phyloP scores from a whole-genome alignment of 2,888 invertebrate genomes.

The Galeopsomyia nigrocyanea region DNA sequence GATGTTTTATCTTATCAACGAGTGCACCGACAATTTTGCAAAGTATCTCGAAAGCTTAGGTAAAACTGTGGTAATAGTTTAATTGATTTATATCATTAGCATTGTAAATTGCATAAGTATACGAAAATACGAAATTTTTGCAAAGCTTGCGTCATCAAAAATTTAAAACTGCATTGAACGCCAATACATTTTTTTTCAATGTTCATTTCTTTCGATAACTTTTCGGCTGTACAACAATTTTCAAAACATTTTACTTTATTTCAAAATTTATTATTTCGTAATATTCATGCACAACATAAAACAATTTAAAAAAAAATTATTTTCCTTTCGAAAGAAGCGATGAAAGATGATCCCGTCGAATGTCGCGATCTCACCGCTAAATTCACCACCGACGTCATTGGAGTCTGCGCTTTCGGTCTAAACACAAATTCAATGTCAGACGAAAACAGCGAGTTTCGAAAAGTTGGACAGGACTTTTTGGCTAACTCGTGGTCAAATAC shows the following conservation, averaged over 20 bases:
- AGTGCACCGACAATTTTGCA: conserved; percentile 66
- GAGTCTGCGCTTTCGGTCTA: conserved; percentile 68
- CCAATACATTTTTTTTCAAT: no score
- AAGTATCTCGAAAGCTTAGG: conserved; percentile 62
- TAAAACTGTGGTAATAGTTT: neutral
- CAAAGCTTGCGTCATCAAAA: no score
- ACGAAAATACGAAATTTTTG: no score
- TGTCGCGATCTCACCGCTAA: conserved; percentile 62
- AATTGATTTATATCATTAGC: no score
- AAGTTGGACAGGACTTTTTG: conserved; percentile 57
- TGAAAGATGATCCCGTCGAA: conserved; percentile 53
- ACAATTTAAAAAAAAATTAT: no score
- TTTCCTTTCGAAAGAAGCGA: conserved; percentile 35
- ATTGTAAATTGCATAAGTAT: no score
- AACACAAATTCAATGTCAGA: conserved; percentile 64
- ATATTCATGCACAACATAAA: no score
- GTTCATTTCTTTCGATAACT: no score
- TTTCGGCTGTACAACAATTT: no score
- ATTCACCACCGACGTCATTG: conserved; percentile 69
- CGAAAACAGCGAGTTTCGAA: conserved; percentile 63
- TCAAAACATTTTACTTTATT: no score
- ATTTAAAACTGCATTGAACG: no score
- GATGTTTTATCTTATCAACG: conserved; percentile 69
- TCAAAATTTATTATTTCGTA: no score
- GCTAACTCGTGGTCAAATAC: conserved; percentile 37